Evolutionary conservation across 2,113 vertebrate species (phyloP), one percentile per base, ranked within the genome.

Genomic region (Alexandromys fortis): DNA sequence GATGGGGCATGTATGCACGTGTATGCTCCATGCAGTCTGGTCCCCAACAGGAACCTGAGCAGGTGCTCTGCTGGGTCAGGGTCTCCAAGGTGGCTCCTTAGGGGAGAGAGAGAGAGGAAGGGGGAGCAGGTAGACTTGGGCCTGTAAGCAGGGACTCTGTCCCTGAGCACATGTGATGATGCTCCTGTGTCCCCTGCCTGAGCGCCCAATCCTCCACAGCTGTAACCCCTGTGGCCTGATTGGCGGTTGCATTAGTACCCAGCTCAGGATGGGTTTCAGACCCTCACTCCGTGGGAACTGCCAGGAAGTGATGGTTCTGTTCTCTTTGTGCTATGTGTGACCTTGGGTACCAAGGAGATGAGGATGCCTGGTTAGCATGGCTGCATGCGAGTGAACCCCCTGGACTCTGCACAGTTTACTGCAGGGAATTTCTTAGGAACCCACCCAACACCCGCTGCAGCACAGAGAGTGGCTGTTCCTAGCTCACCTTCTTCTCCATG

Each of bases 401-500:
- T 7, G 49, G 49, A 17, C 12, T 12, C 45, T 65, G 49, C 33
- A 7, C 1, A 0, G 6, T 0, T 26, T 65, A 65, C 21, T 52
- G 47, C 49, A 28, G 28, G 42, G 1, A 24, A 0, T n/a, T 58
- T 76, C 70, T 83, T 35, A n/a, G 52, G 17, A 68, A 12, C 61
- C 42, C 91, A n/a, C 21, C 9, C 3, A 0, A 70, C 16, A 21
- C 35, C 35, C 7, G 35, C 81, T 77, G 0, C 11, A 8, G 8
- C 38, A 22, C 28, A 67, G 65, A 33, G 26, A 55, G 5, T 8
- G 26, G 12, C 35, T 61, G 61, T 21, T 22, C 26, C 22, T 35
- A 63, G n/a, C 13, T 63, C 3, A 0, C 16, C 26, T 3, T 0
- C 9, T 16, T 24, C 5, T 26, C 55, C 61, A 16, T 26, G 22